Conservation (phyloP, 2,113 vertebrate species). For the Melanotaenia duboulayi region DNA sequence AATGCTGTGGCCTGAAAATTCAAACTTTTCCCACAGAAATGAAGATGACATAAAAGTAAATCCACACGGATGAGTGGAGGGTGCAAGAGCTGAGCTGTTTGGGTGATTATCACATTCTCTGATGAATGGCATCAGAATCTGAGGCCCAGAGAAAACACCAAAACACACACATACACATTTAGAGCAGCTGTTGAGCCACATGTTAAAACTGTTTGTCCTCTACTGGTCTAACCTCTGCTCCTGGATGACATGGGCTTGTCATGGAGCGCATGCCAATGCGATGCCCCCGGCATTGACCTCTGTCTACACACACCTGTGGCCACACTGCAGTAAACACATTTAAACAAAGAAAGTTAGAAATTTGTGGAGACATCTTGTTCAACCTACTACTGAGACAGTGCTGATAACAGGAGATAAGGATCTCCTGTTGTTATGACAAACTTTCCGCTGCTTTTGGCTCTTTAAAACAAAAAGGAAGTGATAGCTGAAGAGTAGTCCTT, state of each 20-base stretch:
- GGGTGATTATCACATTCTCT: slow-evolving; percentile 62
- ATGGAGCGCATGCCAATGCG: slow-evolving; percentile 76
- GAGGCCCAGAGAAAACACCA: slow-evolving; percentile 34
- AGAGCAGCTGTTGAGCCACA: slow-evolving; percentile 66
- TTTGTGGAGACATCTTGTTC: neutral
- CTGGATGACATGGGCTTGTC: slow-evolving; percentile 60
- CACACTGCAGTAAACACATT: slow-evolving; percentile 27
- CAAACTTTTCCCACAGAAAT: neutral
- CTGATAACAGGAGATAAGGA: neutral
- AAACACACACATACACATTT: slow-evolving; percentile 41
- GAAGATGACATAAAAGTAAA: neutral
- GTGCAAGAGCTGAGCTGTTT: slow-evolving; percentile 32
- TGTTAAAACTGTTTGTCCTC: slow-evolving; percentile 75
- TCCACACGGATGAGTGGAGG: too few species aligned
- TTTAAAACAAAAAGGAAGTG: neutral
- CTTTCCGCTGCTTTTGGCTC: neutral
- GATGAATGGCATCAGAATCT: slow-evolving; percentile 51
- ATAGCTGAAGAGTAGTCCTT: slow-evolving; percentile 16
- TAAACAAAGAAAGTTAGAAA: slow-evolving; percentile 13
- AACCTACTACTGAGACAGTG: neutral
- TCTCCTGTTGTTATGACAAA: neutral
- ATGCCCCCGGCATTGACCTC: slow-evolving; percentile 74
- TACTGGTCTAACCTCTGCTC: slow-evolving; percentile 74
- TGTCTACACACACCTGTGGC: slow-evolving; percentile 34
- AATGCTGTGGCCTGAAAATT: neutral